Evolutionary conservation across 2,797 vertebrate species (phyloP).

Genomic region (Pelobates cultripes): DNA sequence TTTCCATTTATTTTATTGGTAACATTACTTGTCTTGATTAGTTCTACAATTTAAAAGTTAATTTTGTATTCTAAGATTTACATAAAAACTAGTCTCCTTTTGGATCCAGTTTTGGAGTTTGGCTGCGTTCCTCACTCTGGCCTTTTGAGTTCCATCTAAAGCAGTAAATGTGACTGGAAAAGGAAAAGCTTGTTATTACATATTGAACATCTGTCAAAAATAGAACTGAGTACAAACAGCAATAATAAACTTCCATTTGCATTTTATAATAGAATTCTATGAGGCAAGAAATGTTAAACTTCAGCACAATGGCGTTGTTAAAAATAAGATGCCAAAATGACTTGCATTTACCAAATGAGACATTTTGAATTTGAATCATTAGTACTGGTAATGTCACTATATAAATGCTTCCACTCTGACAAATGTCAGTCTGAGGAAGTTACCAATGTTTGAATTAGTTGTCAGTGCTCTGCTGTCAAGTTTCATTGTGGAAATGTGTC

Average conservation of each 20-base stretch:
- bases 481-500: constrained; percentile 21
- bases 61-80: constrained; percentile 58
- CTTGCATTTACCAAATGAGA: constrained; percentile 49
- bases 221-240: constrained; percentile 70
- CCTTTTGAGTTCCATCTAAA: constrained; percentile 68
- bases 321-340: constrained; percentile 46
- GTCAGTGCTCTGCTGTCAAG: constrained; percentile 1
- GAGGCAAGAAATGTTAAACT: constrained; percentile 43
- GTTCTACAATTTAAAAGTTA: constrained; percentile 57
- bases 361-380: constrained; percentile 42
- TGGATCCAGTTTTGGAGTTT: constrained; percentile 60
- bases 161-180: constrained; percentile 72
- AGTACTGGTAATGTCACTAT: constrained; percentile 42
- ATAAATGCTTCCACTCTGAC: constrained; percentile 35
- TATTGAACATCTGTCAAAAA: constrained; percentile 77
- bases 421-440: constrained; percentile 37
- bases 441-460: constrained; percentile 25
- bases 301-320: constrained; percentile 31
- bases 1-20: constrained; percentile 57
- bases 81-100: constrained; percentile 50
- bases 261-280: constrained; percentile 53
- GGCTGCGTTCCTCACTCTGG: constrained; percentile 64
- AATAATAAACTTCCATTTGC: constrained; percentile 60
- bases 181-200: constrained; percentile 71
- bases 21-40: constrained; percentile 57